phyloP scores from a whole-genome alignment of 2,888 invertebrate species.

The Yponomeuta sedellus region DNA sequence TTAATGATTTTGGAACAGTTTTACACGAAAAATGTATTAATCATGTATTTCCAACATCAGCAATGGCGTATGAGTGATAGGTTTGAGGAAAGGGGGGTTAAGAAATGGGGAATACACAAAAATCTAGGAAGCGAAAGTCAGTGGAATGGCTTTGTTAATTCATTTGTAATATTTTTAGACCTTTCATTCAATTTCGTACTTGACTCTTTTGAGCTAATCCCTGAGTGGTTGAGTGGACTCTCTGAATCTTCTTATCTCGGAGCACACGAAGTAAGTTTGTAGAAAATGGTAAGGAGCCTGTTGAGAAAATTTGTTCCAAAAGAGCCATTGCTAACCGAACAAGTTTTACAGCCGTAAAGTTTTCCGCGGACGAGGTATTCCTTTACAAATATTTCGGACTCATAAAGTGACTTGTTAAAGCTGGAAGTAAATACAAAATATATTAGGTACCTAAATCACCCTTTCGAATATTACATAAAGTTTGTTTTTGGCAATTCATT shows the following conservation, averaged over 20 bases:
- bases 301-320: not conserved
- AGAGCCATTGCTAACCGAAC: not conserved
- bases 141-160: too few relatives aligned
- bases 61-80: too few relatives aligned
- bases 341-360: not conserved
- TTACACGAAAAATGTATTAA: too few relatives aligned
- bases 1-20: too few relatives aligned
- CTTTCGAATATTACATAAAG: slow-evolving; percentile 5
- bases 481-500: slow-evolving; percentile 13
- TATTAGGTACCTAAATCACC: not conserved
- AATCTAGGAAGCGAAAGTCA: too few relatives aligned
- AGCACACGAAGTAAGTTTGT: not conserved
- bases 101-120: too few relatives aligned
- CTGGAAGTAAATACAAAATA: slow-evolving; percentile 3
- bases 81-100: too few relatives aligned
- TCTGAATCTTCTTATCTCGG: not conserved
- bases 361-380: not conserved
- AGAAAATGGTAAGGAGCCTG: not conserved
- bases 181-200: too few relatives aligned
- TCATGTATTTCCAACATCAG: too few relatives aligned
- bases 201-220: not conserved
- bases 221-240: not conserved
- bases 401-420: not conserved
- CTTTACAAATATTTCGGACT: not conserved
- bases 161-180: too few relatives aligned